Percentiles rank a stretch among this genome's conserved stretches.
phyloP scores from a whole-genome alignment of 2,797 vertebrate genomes.

The Antennarius maculatus region DNA sequence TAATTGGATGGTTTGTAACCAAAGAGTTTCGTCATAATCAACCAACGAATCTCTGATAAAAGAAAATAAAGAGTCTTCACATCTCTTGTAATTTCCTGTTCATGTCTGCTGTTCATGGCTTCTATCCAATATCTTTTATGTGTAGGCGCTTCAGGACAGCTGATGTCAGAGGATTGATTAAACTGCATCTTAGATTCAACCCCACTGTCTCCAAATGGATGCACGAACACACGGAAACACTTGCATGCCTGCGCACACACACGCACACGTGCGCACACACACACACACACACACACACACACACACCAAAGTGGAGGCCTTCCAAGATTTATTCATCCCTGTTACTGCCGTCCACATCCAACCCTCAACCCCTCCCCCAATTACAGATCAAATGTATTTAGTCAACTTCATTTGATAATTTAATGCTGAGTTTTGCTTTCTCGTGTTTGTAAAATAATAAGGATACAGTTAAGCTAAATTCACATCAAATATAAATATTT shows the following conservation, averaged over 20 bases:
- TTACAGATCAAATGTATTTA: constrained; percentile 20
- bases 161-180: constrained; percentile 60
- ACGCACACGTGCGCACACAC: constrained; percentile 15
- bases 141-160: constrained; percentile 24
- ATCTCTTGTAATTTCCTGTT: constrained; percentile 58
- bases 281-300: constrained; percentile 23
- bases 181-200: constrained; percentile 45
- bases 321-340: constrained; percentile 73
- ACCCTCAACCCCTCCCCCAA: constrained; percentile 54
- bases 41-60: constrained; percentile 28
- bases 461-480: not conserved
- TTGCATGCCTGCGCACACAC: constrained; percentile 1
- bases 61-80: constrained; percentile 33
- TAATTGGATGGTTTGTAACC: not conserved
- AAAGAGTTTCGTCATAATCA: not conserved
- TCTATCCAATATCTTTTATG: constrained; percentile 26
- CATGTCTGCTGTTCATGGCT: constrained; percentile 11
- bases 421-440: not conserved
- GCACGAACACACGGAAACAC: constrained; percentile 1
- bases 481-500: not conserved
- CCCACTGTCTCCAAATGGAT: constrained; percentile 6
- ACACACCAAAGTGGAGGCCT: constrained; percentile 45
- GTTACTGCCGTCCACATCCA: constrained; percentile 30
- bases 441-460: not conserved
- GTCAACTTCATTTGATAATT: constrained; percentile 17